Base-by-base conservation (phyloP, 2,888 invertebrate species). In the Parthenolecanium corni region DNA sequence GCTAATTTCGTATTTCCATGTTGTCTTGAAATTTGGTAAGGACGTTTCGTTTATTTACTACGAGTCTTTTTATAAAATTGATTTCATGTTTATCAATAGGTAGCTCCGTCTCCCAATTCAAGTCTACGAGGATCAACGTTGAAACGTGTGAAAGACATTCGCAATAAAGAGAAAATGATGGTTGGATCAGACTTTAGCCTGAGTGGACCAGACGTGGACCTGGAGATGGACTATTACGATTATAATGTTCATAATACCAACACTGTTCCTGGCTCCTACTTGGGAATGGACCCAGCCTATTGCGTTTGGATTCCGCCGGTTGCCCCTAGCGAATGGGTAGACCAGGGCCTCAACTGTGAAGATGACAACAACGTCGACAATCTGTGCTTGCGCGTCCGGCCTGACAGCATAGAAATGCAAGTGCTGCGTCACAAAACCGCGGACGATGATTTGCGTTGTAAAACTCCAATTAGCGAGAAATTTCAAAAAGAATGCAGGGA, bases 201-300 rank as follows among this genome's bases (percentile, higher is more conserved):
- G 24, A 77, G 78, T 0, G 83, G 81, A 3, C 84, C 82, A 51
- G 86, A 86, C 53, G 78, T 78, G 51, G 89, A 89, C 70, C 78
- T 89, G 70, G 89, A 90, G 73, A 77, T 90, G 67, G 90, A 90
- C 72, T 90, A 90, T 70, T 89, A 90, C 71, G 89, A 90, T 71
- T 90, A 90, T 70, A 89, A 90, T 76, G 89, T 90, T 6, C 83
- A 85, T 54, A 89, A 89, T 71, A 81, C 82, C 1, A 67, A 66
- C 52, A 62, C 67, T 11, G 67, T 85, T 14, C 89, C 90, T 1
- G 90, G 89, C 20, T 89, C 89, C 0, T 89, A 89, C 71, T 74
- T 89, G 64, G 89, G 89, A 52, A 89, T 89, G 89, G 90, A 90
- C 73, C 89, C 89, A 1, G 89, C 89, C 0, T 89, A 88, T 72